Evolutionary conservation across 2,888 invertebrate species (phyloP), one percentile per base, ranked within the genome.

Genomic region (Belgica antarctica): DNA sequence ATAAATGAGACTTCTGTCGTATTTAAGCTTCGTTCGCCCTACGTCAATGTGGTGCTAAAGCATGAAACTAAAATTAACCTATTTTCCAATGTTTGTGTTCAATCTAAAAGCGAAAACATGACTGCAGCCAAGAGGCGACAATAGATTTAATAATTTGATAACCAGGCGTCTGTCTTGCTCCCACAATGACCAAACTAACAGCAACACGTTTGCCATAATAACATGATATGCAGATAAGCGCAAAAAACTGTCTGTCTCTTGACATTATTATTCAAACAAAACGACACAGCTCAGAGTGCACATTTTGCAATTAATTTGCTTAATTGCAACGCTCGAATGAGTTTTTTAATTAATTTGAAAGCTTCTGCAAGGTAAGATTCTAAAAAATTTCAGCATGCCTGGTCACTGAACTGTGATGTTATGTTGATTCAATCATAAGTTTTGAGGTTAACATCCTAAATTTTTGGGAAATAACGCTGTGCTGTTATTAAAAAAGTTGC

Each of bases 301-400:
- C 52, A 52, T 52, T 22, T 52, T 52, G 52, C 22, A 22, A 8
- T 22, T 52, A 17, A 52, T 52, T 19, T 41, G 41, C n/a, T 5
- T n/a, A 41, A 10, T 41, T 2, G 41, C n/a, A n/a, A 12, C n/a
- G 41, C 41, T 10, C 12, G 2, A 7, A 17, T 52, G 19, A 12
- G 41, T 22, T 52, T 19, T 52, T 52, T 17, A 52, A 52, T 52
- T 52, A 52, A 52, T 52, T 52, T 12, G 22, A 52, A 52, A 52
- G 52, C 52, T 22, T 52, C n/a, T n/a, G n/a, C n/a, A n/a, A n/a
- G n/a, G n/a, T n/a, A n/a, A n/a, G n/a, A n/a, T n/a, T n/a, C n/a
- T n/a, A n/a, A n/a, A n/a, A n/a, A n/a, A n/a, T n/a, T n/a, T n/a
- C n/a, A n/a, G n/a, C n/a, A n/a, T n/a, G n/a, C n/a, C n/a, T n/a